phyloP scores from a whole-genome alignment of 2,888 invertebrate genomes.

The Halictus ligatus region DNA sequence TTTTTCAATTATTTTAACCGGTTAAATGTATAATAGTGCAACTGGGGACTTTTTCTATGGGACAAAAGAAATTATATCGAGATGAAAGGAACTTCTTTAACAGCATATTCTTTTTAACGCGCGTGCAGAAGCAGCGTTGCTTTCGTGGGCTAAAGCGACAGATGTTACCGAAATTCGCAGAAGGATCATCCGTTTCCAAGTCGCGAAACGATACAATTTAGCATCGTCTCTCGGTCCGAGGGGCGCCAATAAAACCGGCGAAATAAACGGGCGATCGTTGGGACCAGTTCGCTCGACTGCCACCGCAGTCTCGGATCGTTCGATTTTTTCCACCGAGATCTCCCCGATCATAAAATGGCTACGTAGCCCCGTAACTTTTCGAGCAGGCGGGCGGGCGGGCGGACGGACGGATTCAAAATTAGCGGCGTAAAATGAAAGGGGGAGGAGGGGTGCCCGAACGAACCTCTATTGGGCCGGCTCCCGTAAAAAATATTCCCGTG shows the following conservation, averaged over 20 bases:
- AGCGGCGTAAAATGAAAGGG: background rate
- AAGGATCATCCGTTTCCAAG: background rate
- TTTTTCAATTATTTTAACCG: background rate
- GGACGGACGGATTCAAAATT: conserved; percentile 2
- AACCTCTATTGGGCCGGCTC: background rate
- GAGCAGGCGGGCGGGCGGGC: background rate
- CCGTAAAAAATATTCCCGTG: background rate
- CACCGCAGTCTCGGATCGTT: background rate
- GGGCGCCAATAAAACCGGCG: background rate
- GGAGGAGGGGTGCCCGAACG: no score
- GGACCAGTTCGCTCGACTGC: background rate
- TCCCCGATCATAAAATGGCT: conserved; percentile 1
- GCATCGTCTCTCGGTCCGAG: background rate
- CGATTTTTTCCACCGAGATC: background rate
- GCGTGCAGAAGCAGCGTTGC: background rate
- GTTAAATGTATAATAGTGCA: background rate
- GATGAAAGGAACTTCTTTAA: no score
- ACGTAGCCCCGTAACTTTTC: background rate
- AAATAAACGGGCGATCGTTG: conserved; percentile 7
- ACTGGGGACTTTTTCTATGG: no score
- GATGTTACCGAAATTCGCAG: background rate
- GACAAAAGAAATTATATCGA: no score
- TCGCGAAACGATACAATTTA: background rate
- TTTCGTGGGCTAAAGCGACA: background rate
- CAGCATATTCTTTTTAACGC: background rate